phyloP scores from a whole-genome alignment of 1,140 invertebrate species.

The Drosophila persimilis region DNA sequence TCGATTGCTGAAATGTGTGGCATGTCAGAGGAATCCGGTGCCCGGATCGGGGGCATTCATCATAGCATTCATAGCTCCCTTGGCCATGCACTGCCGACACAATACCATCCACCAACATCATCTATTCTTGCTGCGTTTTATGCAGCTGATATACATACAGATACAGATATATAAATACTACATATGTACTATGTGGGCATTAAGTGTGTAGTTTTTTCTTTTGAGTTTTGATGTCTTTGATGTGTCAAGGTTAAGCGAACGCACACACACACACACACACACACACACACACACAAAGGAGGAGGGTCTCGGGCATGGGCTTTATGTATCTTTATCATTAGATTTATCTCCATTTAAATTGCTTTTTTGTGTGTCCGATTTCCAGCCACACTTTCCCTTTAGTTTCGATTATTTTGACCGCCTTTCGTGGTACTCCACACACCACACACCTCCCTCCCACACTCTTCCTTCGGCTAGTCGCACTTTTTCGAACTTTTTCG shows the following conservation, averaged over 20 bases:
- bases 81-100: conserved; percentile 3
- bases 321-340: conserved; percentile 13
- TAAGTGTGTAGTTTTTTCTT: conserved; percentile 10
- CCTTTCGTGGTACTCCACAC: neutral
- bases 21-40: conserved; percentile 31
- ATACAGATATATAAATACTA: no score
- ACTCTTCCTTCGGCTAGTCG: no score
- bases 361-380: no score
- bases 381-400: conserved; percentile 13
- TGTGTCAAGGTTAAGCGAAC: conserved; percentile 76
- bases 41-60: conserved; percentile 1
- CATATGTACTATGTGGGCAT: no score
- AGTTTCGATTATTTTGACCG: conserved; percentile 12
- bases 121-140: neutral
- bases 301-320: no score
- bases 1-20: conserved; percentile 17
- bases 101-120: neutral
- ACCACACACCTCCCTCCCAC: no score
- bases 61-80: neutral
- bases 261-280: conserved; percentile 28
- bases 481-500: conserved; percentile 1
- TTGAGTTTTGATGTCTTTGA: conserved; percentile 40
- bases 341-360: conserved; percentile 17
- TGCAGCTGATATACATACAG: no score
- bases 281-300: conserved; percentile 15